Base-by-base conservation (phyloP, 2,888 invertebrate genomes). In the Hemithea aestivaria region DNA sequence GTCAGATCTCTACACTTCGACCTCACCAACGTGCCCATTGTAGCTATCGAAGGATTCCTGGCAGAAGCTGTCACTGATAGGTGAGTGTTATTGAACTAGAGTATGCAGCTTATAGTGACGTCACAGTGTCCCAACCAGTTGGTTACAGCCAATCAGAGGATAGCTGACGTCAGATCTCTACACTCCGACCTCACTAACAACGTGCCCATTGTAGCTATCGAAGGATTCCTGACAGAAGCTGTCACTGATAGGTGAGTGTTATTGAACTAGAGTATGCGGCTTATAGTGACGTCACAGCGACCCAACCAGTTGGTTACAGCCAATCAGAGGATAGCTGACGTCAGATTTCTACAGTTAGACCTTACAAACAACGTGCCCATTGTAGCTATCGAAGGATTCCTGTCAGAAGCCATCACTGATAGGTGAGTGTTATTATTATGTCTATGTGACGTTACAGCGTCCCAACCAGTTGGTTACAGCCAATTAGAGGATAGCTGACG, bases 251-350 rank as follows among this genome's bases (percentile, higher is more conserved):
- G 90, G 90, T 90, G 40, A 16, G 27, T 57, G 26, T n/a, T 24
- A 8, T 7, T 9, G n/a, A n/a, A n/a, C n/a, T n/a, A 34, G 93
- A 93, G 0, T 76, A 90, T 29, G 73, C 89, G 32, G 89, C 91
- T 0, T 90, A 91, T 48, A 79, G 89, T 26, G 87, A 88, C 11
- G 90, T 88, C 28, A 89, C 93, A 27, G 94, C 94, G 1, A 88
- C 87, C 0, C 94, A 95, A 68, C 93, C 95, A 0, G 92, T 95
- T 0, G 95, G 95, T 5, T 94, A 93, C 91, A 28, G 94, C 94
- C 0, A 92, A 93, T 62, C 92, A 93, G 57, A 88, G 93, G 46
- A 90, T 95, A 44, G 89, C 91, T 31, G 88, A 93, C 43, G 46
- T 87, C 1, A 73, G 88, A 10, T 76, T 85, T 0, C 85, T 89